phyloP scores from a whole-genome alignment of 2,888 invertebrate species.

The Nephrotoma flavescens region DNA sequence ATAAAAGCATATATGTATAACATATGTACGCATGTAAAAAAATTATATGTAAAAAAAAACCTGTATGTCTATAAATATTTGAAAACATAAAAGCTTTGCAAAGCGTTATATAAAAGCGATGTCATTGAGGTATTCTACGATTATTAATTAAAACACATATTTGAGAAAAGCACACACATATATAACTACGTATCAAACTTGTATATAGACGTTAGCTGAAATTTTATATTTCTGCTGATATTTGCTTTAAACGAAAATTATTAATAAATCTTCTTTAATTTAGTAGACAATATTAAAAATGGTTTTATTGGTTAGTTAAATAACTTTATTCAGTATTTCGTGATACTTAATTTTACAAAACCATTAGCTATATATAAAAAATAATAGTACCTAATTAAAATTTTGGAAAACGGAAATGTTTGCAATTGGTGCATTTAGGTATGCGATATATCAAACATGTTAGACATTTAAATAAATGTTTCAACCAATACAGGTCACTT shows the following conservation, averaged over 20 bases:
- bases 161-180: background rate
- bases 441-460: too few relatives aligned
- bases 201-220: background rate
- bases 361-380: too few relatives aligned
- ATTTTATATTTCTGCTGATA: background rate
- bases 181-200: background rate
- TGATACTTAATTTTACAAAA: background rate
- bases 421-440: too few relatives aligned
- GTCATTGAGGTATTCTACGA: background rate
- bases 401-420: background rate
- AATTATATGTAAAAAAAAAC: background rate
- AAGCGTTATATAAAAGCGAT: background rate
- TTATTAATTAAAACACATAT: background rate
- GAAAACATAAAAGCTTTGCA: background rate
- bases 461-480: too few relatives aligned
- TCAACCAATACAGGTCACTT: too few relatives aligned
- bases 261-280: background rate
- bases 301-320: background rate
- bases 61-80: background rate
- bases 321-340: background rate
- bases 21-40: background rate
- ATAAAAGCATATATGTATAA: background rate
- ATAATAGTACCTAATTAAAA: background rate
- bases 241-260: background rate
- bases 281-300: background rate